phyloP scores from a whole-genome alignment of 1,140 invertebrate species.

The Cardiocondyla obscurior region DNA sequence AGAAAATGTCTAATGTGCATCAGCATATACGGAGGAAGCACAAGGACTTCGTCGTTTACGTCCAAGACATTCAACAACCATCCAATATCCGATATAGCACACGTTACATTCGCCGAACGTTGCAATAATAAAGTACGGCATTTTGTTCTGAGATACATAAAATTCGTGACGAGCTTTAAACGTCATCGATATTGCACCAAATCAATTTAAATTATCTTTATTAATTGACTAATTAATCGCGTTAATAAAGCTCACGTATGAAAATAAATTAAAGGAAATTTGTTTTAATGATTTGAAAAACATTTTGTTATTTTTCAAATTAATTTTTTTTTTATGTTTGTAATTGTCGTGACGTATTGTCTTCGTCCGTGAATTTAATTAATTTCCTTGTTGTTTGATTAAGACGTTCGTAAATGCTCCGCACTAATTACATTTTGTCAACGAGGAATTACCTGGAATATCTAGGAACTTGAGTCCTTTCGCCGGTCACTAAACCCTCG shows the following conservation, averaged over 20 bases:
- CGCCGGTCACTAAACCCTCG: neutral
- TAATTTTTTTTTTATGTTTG: conserved; percentile 8
- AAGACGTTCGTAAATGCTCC: neutral
- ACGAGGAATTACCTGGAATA: neutral
- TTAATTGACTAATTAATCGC: neutral
- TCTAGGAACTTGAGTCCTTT: neutral
- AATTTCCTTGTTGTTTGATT: neutral
- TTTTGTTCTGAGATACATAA: neutral
- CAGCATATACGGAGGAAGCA: conserved; percentile 75
- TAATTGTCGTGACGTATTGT: neutral
- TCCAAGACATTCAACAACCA: conserved; percentile 56
- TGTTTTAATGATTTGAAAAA: neutral
- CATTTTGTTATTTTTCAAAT: neutral
- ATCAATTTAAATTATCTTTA: neutral
- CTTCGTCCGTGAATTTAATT: neutral
- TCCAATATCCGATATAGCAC: neutral
- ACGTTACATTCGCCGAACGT: neutral
- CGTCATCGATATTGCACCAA: neutral
- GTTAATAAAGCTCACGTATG: neutral
- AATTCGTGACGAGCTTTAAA: neutral
- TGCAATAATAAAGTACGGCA: neutral
- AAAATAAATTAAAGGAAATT: neutral
- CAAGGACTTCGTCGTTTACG: conserved; percentile 57
- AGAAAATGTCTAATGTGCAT: conserved; percentile 78
- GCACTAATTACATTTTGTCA: neutral